phyloP scores from a whole-genome alignment of 2,113 vertebrate species.

The Girardinichthys multiradiatus region DNA sequence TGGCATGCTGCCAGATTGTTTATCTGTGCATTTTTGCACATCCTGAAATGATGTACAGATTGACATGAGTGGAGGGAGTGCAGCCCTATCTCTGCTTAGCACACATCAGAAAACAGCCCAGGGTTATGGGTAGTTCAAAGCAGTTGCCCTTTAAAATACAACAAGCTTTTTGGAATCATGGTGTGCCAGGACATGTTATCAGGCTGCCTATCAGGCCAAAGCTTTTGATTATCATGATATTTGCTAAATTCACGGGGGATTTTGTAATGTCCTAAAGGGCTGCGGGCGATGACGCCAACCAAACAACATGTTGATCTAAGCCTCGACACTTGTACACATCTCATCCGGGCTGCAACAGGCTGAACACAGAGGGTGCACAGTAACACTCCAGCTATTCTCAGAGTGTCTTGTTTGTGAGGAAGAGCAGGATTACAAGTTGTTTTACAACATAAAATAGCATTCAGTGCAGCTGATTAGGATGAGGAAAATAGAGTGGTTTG shows the following conservation, averaged over 20 bases:
- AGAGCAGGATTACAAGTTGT: not conserved
- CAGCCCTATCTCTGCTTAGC: constrained; percentile 66
- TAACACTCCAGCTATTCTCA: constrained; percentile 2
- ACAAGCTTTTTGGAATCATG: constrained; percentile 57
- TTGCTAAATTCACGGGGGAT: constrained; percentile 56
- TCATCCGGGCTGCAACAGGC: constrained; percentile 15
- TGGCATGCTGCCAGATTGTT: constrained; percentile 64
- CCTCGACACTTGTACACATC: constrained; percentile 35
- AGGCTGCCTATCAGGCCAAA: constrained; percentile 49
- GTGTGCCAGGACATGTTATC: constrained; percentile 54
- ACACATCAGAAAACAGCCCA: constrained; percentile 72
- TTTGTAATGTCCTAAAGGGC: constrained; percentile 60
- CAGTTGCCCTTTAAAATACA: constrained; percentile 76
- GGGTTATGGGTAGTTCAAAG: constrained; percentile 71
- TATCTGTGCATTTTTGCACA: constrained; percentile 60
- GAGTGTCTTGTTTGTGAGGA: not conserved
- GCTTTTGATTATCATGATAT: constrained; percentile 51
- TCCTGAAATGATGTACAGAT: constrained; percentile 53
- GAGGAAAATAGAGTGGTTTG: not conserved
- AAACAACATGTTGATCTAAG: constrained; percentile 49
- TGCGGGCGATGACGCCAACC: constrained; percentile 51
- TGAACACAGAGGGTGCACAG: constrained; percentile 9
- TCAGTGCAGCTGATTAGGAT: not conserved
- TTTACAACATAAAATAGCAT: not conserved
- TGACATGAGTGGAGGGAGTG: constrained; percentile 57